Evolutionary conservation across 2,888 invertebrate genomes (phyloP), one percentile per base, ranked within the genome.

Genomic region (Spodoptera exigua): DNA sequence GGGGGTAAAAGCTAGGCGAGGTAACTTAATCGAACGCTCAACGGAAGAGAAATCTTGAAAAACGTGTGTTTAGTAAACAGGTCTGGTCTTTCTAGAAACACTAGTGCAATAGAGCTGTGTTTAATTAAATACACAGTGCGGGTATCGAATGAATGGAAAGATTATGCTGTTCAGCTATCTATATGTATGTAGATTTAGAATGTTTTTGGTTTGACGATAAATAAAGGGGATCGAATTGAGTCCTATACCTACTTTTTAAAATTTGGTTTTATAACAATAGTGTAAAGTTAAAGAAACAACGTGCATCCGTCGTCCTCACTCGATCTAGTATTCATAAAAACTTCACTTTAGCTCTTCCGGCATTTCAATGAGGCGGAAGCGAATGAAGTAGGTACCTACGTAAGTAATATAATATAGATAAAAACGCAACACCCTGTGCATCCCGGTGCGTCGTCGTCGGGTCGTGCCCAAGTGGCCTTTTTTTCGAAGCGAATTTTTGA

Each of bases 311-410:
- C 13, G 27, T 48, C 11, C 10, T 59, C n/a, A 49, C 40, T 39
- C 41, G 16, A 35, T 43, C 13, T 41, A 35, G 39, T 9, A 37
- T 49, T 35, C 2, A 39, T 10, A 63, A 48, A 70, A 59, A 69
- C 44, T 13, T 46, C 48, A 37, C 41, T 40, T 36, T 34, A 14
- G 57, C 16, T 32, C 86, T 87, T 89, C 89, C 89, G 84, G 78
- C 62, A 77, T 67, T 70, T 85, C 82, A 90, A 88, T 85, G 67
- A 82, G 84, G 67, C 87, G 90, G 90, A 91, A 88, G 86, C 75
- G 68, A 69, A 75, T 74, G 77, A 80, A 86, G 84, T 85, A 79
- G 69, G 70, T 76, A 70, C 27, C 27, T 27, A 9, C 51, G 46
- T 51, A 61, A 68, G 73, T 82, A 84, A 84, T 85, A 80, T 80